Evolutionary conservation across 2,888 invertebrate genomes (phyloP).

Genomic region (Hirtodrosophila cameraria): DNA sequence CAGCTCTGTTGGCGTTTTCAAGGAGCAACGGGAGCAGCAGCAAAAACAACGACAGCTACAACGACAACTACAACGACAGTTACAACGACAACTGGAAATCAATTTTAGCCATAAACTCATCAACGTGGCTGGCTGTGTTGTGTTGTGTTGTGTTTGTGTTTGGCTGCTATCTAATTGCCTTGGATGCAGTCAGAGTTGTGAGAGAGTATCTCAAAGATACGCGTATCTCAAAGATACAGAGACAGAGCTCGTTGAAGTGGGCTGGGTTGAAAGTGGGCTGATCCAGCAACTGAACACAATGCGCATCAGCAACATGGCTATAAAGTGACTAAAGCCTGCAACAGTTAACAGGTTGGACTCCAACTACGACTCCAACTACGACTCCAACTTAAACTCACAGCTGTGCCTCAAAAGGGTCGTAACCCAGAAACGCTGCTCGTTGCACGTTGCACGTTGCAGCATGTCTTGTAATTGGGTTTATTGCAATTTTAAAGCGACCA

Average conservation of each 20-base stretch:
- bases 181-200: constrained; percentile 61
- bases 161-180: constrained; percentile 75
- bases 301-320: constrained; percentile 39
- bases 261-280: constrained; percentile 57
- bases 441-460: constrained; percentile 12
- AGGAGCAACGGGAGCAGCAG: constrained; percentile 50
- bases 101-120: constrained; percentile 79
- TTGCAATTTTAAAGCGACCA: constrained; percentile 68
- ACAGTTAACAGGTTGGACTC: constrained; percentile 49
- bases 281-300: constrained; percentile 39
- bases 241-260: constrained; percentile 41
- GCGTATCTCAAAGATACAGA: constrained; percentile 16
- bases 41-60: constrained; percentile 21
- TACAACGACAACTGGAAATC: constrained; percentile 77
- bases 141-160: constrained; percentile 25
- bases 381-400: constrained; percentile 8
- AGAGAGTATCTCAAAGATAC: constrained; percentile 65
- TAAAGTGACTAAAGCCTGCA: constrained; percentile 6
- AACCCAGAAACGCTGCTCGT: constrained; percentile 56
- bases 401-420: constrained; percentile 59
- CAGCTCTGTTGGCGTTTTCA: constrained; percentile 1
- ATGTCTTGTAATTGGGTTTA: constrained; percentile 78
- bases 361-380: neutral
- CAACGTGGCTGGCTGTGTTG: constrained; percentile 43
- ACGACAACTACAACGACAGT: no score